Evolutionary conservation across 2,113 vertebrate species (phyloP).

Genomic region (Xiphias gladius): DNA sequence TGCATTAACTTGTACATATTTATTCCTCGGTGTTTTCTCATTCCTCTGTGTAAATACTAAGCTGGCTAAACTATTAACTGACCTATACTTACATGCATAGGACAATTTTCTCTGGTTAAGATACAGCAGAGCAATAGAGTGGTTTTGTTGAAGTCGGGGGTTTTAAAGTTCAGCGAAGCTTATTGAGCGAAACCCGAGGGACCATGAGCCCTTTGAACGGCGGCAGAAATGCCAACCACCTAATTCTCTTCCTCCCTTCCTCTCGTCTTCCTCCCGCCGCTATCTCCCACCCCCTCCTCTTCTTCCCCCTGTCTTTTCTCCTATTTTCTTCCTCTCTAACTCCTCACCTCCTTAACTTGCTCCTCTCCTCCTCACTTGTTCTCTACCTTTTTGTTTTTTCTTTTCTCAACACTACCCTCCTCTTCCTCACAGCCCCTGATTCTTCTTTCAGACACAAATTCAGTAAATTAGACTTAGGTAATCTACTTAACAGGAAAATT

Average conservation of each 20-base stretch:
- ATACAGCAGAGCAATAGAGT: conserved; percentile 44
- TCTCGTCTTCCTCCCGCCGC: conserved; percentile 43
- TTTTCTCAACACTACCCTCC: not conserved
- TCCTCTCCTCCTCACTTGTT: not conserved
- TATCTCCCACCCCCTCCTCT: conserved; percentile 24
- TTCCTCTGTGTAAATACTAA: conserved; percentile 52
- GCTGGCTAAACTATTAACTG: conserved; percentile 33
- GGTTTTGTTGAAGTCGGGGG: conserved; percentile 63
- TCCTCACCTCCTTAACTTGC: conserved; percentile 12
- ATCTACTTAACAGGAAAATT: not conserved
- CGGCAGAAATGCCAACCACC: conserved; percentile 74
- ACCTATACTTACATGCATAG: conserved; percentile 32
- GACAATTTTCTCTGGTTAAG: conserved; percentile 39
- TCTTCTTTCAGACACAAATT: not conserved
- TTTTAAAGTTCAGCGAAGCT: conserved; percentile 78
- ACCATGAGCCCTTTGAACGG: conserved; percentile 73
- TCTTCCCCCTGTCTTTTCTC: not conserved
- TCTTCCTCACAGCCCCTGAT: not conserved
- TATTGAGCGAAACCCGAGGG: conserved; percentile 76
- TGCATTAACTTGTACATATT: conserved; percentile 4
- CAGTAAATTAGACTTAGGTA: not conserved
- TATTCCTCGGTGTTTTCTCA: conserved; percentile 23
- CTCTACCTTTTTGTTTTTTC: not conserved
- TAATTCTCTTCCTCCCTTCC: conserved; percentile 65
- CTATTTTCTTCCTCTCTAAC: not conserved